Base-by-base conservation (phyloP, 2,888 invertebrate species). In the Heliconius charithonia region DNA sequence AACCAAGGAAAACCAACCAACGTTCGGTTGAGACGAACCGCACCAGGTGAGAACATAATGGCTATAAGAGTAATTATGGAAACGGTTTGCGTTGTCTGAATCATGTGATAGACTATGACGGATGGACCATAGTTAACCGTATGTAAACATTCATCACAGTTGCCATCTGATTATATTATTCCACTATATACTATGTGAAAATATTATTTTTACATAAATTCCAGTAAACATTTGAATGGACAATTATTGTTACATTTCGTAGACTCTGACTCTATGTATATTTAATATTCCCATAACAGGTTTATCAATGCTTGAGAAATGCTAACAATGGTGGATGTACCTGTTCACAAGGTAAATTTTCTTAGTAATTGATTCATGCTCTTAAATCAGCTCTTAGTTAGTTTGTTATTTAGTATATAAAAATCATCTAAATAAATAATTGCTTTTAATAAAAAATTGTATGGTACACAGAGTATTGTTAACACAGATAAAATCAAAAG, bases 81-180 rank as follows among this genome's bases (percentile, higher is more conserved):
- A 84, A 84, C 83, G 81, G 79, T 70, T 79, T 81, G 84, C 85
- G 84, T 85, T 84, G 83, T 81, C 84, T 86, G 84, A 87, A 90
- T 92, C 92, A 90, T 90, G 90, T 92, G 91, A 91, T 89, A 85
- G 86, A 83, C 83, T 83, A 75, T 79, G 79, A 80, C 81, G 67
- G 71, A 59, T 37, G 70, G 63, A 73, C 76, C 69, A 59, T 76
- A 73, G 66, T 56, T 69, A 29, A 41, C 41, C 65, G 62, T 78
- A 78, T 67, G 73, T 78, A 67, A 74, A 78, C 73, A 74, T 65
- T 74, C 45, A 65, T 74, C 65, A 41, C 12, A 41, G 74, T 74
- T 65, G 25, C 74, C 62, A 63, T 65, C 63, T 63, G 74, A 74
- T 62, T 74, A 65, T 4, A 27, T 45, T 45, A 41, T 63, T 65